phyloP scores from a whole-genome alignment of 2,888 invertebrate species.

The Rhaphigaster nebulosa region DNA sequence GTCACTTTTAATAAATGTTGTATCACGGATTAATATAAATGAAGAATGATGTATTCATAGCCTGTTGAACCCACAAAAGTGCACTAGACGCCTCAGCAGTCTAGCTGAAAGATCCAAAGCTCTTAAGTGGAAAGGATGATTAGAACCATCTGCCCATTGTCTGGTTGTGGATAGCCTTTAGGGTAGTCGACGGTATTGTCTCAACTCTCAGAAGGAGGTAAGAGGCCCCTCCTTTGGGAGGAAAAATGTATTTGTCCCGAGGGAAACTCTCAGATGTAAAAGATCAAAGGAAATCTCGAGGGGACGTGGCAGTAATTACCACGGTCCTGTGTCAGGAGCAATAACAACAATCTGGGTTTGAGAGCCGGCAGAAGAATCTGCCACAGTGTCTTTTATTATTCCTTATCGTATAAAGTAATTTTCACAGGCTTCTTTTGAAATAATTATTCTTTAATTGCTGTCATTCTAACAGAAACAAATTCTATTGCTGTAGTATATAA shows the following conservation, averaged over 20 bases:
- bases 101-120: not conserved
- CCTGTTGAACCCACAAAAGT: not conserved
- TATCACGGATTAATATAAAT: not conserved
- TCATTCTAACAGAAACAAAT: not conserved
- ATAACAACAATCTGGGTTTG: not conserved
- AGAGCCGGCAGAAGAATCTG: not conserved
- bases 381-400: not conserved
- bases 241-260: not conserved
- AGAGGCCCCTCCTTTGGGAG: not conserved
- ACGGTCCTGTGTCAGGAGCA: not conserved
- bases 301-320: not conserved
- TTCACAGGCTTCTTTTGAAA: not conserved
- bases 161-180: not conserved
- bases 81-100: not conserved
- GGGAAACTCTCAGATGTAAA: not conserved
- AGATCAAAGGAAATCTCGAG: not conserved
- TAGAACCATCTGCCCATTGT: not conserved
- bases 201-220: not conserved
- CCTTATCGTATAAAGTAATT: not conserved
- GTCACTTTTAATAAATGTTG: not conserved
- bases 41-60: not conserved
- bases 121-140: conserved; percentile 19
- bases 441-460: not conserved
- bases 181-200: not conserved
- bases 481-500: not conserved